Evolutionary conservation across 2,113 vertebrate species (phyloP), one percentile per base, ranked within the genome.

Genomic region (Scatophagus argus): DNA sequence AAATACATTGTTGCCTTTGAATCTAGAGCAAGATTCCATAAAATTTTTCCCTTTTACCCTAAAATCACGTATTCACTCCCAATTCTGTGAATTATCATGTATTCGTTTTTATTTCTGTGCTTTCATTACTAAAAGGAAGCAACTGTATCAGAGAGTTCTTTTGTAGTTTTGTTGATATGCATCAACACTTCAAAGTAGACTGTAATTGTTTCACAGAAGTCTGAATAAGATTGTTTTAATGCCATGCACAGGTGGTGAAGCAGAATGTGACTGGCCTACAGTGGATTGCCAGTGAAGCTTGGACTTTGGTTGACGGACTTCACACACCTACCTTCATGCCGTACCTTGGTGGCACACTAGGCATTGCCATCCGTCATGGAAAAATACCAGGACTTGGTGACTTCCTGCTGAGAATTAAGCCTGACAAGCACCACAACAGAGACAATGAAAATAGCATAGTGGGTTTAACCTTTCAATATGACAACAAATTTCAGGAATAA

Each of bases 281-380:
- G 63, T 94, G 93, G 93, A 91, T 94, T 36, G 91, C 92, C 23
- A 94, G 91, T 73, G 94, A 94, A 79, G 90, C 90, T 16, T 94
- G 93, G 94, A 76, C 92, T 52, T 83, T 87, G 55, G 81, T 82
- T 0, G 59, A 81, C 8, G 58, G 75, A 25, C 87, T 92, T 4
- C 88, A 85, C 11, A 88, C 78, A 2, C 64, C 46, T 1, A 62
- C 52, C 29, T 66, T 92, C 55, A 83, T 87, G 23, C 87, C 88
- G 8, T 92, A 87, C 68, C 73, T 94, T 21, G 81, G 87, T 21
- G 93, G 93, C 12, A 92, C 92, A 13, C 83, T 94, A 54, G 93
- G 93, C 16, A 91, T 94, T 14, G 91, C 92, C n/a, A 93, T 93
- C 13, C 88, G 89, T 47, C 74, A 83, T 27, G 93, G 91, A 27